A percentile compares a stretch with the other conserved stretches of the same genome.
phyloP scores from a whole-genome alignment of 2,888 invertebrate genomes.

The Scrobipalpa costella region DNA sequence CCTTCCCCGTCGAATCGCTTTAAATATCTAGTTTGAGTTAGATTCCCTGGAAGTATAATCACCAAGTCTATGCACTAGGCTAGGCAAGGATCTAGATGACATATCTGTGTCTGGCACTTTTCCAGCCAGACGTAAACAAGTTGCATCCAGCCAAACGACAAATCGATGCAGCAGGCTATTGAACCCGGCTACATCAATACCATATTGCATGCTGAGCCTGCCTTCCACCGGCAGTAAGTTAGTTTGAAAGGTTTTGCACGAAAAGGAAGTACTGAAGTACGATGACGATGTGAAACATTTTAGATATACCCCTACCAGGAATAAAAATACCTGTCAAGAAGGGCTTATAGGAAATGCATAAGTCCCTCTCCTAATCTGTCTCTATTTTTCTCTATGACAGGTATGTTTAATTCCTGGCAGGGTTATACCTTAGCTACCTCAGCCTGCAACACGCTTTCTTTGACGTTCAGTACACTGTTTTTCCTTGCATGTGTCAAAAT shows the following conservation, averaged over 20 bases:
- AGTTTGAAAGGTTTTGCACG: neutral
- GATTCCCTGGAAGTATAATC: too few species aligned
- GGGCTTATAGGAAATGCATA: too few species aligned
- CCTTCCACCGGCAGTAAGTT: neutral
- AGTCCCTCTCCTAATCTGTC: too few species aligned
- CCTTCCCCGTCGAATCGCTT: neutral
- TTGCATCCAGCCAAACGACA: conserved; percentile 5
- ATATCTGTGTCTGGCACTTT: conserved; percentile 41
- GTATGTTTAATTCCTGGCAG: too few species aligned
- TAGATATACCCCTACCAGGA: too few species aligned
- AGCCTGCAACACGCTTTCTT: neutral
- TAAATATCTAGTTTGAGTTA: conserved; percentile 4
- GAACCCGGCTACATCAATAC: conserved; percentile 15
- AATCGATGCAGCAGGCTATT: conserved; percentile 28
- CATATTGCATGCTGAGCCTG: neutral
- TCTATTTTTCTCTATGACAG: too few species aligned
- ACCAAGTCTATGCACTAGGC: conserved; percentile 24
- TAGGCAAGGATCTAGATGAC: conserved; percentile 32
- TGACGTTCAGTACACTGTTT: neutral
- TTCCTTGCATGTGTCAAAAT: neutral
- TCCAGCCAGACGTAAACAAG: conserved; percentile 35
- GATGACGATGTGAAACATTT: neutral
- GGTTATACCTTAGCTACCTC: neutral
- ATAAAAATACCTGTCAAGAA: too few species aligned
- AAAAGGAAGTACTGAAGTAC: neutral